Evolutionary conservation across 2,888 invertebrate genomes (phyloP).

Genomic region (Ferrisia virgata): DNA sequence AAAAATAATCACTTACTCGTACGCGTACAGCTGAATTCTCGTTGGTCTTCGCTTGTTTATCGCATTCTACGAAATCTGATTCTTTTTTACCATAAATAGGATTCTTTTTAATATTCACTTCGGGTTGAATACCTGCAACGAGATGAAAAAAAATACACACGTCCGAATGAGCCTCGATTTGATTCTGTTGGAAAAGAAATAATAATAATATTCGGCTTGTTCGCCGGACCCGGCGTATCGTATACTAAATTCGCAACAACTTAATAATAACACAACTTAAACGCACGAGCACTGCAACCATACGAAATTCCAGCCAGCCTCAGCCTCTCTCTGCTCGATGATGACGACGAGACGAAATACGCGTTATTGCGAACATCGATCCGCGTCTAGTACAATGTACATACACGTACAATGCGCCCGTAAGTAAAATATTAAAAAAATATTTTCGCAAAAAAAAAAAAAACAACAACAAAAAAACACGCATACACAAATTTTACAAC

Average conservation of each 20-base stretch:
- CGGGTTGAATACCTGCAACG: slow-evolving; percentile 32
- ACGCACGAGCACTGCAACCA: background rate
- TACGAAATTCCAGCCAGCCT: slow-evolving; percentile 8
- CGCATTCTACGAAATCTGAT: slow-evolving; percentile 6
- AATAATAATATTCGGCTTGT: background rate
- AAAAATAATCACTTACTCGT: background rate
- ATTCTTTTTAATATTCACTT: slow-evolving; percentile 40
- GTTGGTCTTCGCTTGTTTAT: background rate
- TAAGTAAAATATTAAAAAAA: background rate
- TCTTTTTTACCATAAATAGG: slow-evolving; percentile 36
- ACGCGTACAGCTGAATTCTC: slow-evolving; percentile 28
- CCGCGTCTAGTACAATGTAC: too few relatives aligned
- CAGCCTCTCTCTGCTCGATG: too few relatives aligned
- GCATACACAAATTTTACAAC: too few relatives aligned
- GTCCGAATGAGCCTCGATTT: background rate
- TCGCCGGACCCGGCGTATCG: background rate
- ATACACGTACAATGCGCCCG: background rate
- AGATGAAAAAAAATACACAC: background rate
- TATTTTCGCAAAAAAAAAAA: background rate
- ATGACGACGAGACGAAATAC: background rate
- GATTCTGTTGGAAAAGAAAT: background rate
- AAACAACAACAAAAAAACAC: too few relatives aligned
- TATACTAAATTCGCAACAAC: background rate
- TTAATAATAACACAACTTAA: background rate
- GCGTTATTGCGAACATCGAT: background rate